Base-by-base conservation (phyloP, 2,797 vertebrate species). In the Oreortyx pictus region DNA sequence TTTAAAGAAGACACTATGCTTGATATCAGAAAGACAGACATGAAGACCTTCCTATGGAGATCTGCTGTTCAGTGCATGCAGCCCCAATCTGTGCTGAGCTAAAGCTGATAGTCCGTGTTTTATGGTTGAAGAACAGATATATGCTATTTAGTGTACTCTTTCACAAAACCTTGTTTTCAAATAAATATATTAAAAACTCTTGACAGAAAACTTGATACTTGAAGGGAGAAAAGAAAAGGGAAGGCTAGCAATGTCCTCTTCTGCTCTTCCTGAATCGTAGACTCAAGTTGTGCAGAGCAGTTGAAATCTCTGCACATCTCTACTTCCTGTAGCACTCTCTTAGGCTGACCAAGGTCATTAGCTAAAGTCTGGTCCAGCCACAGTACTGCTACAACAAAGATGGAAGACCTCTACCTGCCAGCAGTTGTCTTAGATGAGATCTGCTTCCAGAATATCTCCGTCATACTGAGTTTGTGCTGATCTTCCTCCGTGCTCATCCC, bases 121-220 rank as follows among this genome's bases (percentile, higher is more conserved):
- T 96, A 96, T 94, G 95, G 89, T 80, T 93, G 91, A 92, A 93
- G 83, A 96, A 97, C 91, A 95, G 95, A 96, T 91, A 82, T 86
- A 95, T 88, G 93, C 96, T 96, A 93, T 97, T 97, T 94, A 94
- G 93, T 97, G 96, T 97, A 95, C 92, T 97, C 97, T 97, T 97
- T 97, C 97, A 97, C 96, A 97, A 92, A 97, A 96, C 92, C 37
- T 94, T 94, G 94, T 98, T 98, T 97, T 96, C 97, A 97, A 98
- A 98, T 98, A 98, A 98, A 98, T 96, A 96, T 96, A 97, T 97
- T 97, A 95, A 97, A 97, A 97, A 95, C 77, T 96, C 89, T 93
- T 86, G 72, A 77, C 67, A 89, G 85, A 74, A 56, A 87, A 86
- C 25, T 59, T 82, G 25, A 39, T 94, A 46, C 29, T 73, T 83